Conservation (phyloP, 2,888 invertebrate species). For the Drosophila mettleri region DNA sequence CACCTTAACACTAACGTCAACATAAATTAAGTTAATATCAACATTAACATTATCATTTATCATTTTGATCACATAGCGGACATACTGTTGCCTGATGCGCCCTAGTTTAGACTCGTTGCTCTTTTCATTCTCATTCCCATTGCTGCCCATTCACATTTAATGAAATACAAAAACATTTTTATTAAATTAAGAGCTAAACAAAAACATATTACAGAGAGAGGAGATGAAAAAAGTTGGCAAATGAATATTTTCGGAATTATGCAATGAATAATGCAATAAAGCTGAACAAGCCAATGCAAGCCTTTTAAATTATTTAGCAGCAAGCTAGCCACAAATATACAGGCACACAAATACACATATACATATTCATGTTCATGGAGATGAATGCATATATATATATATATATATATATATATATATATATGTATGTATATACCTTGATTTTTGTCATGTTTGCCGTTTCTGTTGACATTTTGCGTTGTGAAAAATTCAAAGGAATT, state of each 20-base stretch:
- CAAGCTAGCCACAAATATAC: not conserved
- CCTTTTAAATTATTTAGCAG: conserved; percentile 55
- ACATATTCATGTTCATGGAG: not conserved
- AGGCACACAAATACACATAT: not conserved
- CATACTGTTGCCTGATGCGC: not conserved
- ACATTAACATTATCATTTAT: too few species aligned
- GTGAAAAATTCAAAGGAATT: conserved; percentile 31
- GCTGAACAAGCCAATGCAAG: conserved; percentile 12
- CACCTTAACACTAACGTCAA: too few species aligned
- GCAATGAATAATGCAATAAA: conserved; percentile 29
- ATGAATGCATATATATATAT: conserved; percentile 3
- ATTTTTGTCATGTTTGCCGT: conserved; percentile 12
- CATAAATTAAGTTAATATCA: too few species aligned
- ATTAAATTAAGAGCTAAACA: conserved; percentile 57
- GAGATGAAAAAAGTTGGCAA: conserved; percentile 24
- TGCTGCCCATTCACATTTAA: not conserved
- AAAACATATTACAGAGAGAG: not conserved
- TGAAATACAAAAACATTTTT: conserved; percentile 34
- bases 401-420: not conserved
- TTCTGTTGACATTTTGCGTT: conserved; percentile 44
- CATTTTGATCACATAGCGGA: too few species aligned
- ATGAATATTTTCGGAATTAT: conserved; percentile 32
- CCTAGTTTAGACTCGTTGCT: conserved; percentile 5
- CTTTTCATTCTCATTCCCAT: not conserved
- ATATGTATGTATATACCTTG: conserved; percentile 2